These are phyloP conservation scores for Aphis craccivora DNA, from an alignment of 1,140 invertebrate species.

Conservation along the genomic window DNA sequence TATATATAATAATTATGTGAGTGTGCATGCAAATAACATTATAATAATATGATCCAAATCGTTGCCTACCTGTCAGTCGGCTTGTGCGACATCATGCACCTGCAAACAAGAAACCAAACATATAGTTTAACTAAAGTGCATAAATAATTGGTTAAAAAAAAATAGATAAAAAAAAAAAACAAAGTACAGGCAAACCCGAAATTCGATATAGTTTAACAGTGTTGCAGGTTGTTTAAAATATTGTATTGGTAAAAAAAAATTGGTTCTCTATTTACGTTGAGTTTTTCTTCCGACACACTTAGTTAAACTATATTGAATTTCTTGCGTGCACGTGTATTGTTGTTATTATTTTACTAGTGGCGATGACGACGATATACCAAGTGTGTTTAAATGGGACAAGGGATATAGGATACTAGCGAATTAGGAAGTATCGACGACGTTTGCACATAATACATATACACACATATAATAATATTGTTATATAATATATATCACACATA, in stretches of 20 bases:
- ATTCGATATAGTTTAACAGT: constrained; percentile 59
- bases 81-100: constrained; percentile 63
- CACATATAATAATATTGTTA: not conserved
- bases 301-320: constrained; percentile 60
- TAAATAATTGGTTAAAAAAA: constrained; percentile 30
- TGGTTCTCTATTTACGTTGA: not conserved
- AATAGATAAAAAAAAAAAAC: constrained; percentile 37
- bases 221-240: constrained; percentile 31
- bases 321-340: constrained; percentile 40
- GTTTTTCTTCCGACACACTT: constrained; percentile 47
- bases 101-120: constrained; percentile 62
- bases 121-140: constrained; percentile 61
- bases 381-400: not conserved
- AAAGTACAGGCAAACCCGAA: constrained; percentile 52
- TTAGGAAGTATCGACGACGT: not conserved
- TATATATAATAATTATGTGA: not conserved
- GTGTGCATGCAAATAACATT: not conserved
- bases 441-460: not conserved
- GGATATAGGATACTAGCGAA: not conserved
- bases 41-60: constrained; percentile 50
- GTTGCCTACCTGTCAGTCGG: constrained; percentile 62
- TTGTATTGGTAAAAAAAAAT: constrained; percentile 38
- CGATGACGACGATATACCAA: constrained; percentile 31
- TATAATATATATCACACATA: not conserved
- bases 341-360: not conserved